A percentile compares a stretch with the other conserved stretches of the same genome.
phyloP scores from a whole-genome alignment of 2,888 invertebrate species.

The Plebejus melissa region DNA sequence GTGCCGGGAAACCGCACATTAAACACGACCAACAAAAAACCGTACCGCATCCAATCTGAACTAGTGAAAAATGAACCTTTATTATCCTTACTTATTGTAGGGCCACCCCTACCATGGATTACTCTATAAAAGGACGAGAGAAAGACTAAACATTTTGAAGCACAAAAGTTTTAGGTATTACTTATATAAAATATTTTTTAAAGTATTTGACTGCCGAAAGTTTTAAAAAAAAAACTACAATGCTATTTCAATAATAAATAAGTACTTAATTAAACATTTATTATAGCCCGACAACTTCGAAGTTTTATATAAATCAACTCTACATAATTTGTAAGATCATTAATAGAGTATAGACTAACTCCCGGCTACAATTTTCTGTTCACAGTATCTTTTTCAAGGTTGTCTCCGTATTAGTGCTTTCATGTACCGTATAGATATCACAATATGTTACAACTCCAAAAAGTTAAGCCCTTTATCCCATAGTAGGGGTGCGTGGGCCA shows the following conservation, averaged over 20 bases:
- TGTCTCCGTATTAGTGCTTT: background rate
- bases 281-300: too few relatives aligned
- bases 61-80: slow-evolving; percentile 70
- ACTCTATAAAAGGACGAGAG: background rate
- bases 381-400: background rate
- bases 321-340: too few relatives aligned
- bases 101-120: slow-evolving; percentile 40
- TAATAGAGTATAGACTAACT: too few relatives aligned
- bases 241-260: too few relatives aligned
- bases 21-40: slow-evolving; percentile 59
- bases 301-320: too few relatives aligned
- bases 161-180: too few relatives aligned
- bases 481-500: slow-evolving; percentile 60
- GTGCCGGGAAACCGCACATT: slow-evolving; percentile 46
- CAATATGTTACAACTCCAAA: background rate
- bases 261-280: too few relatives aligned
- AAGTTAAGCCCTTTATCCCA: slow-evolving; percentile 40
- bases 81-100: slow-evolving; percentile 63
- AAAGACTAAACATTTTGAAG: too few relatives aligned
- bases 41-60: slow-evolving; percentile 61
- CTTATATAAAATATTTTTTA: too few relatives aligned
- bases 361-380: background rate
- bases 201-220: too few relatives aligned
- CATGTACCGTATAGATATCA: background rate
- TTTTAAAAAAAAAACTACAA: too few relatives aligned